phyloP scores from a whole-genome alignment of 2,113 vertebrate species.

The Heliornis fulica region DNA sequence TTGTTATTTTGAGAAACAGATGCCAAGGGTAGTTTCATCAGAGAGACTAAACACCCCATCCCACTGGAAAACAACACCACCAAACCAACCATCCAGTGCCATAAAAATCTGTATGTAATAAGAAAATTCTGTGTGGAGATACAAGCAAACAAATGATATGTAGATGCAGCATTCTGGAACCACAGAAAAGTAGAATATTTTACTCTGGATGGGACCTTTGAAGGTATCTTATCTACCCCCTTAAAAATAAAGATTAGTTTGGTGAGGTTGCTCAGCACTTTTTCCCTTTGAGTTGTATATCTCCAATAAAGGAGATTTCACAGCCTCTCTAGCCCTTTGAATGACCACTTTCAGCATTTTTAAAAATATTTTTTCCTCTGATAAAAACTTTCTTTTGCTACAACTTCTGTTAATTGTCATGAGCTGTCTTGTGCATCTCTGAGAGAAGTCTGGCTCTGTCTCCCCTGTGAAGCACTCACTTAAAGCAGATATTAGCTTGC shows the following conservation, averaged over 20 bases:
- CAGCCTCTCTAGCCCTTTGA: background rate
- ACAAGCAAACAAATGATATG: background rate
- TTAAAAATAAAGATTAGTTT: background rate
- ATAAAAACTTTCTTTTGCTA: background rate
- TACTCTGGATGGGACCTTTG: background rate
- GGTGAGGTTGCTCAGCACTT: background rate
- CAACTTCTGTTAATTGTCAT: background rate
- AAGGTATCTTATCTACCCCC: background rate
- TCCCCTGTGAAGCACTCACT: background rate
- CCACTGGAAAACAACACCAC: background rate
- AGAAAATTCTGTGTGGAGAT: background rate
- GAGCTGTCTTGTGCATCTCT: background rate
- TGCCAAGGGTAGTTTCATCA: background rate
- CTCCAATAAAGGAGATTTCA: background rate
- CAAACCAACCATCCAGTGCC: background rate
- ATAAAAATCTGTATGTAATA: background rate
- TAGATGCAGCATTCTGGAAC: background rate
- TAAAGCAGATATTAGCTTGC: background rate
- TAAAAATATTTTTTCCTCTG: background rate
- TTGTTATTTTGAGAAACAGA: background rate
- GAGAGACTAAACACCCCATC: background rate
- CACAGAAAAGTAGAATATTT: background rate
- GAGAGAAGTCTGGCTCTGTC: accelerated
- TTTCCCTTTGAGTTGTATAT: background rate
- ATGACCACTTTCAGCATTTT: background rate